Evolutionary conservation across 2,113 vertebrate species (phyloP).

Genomic region (Miniopterus natalensis): DNA sequence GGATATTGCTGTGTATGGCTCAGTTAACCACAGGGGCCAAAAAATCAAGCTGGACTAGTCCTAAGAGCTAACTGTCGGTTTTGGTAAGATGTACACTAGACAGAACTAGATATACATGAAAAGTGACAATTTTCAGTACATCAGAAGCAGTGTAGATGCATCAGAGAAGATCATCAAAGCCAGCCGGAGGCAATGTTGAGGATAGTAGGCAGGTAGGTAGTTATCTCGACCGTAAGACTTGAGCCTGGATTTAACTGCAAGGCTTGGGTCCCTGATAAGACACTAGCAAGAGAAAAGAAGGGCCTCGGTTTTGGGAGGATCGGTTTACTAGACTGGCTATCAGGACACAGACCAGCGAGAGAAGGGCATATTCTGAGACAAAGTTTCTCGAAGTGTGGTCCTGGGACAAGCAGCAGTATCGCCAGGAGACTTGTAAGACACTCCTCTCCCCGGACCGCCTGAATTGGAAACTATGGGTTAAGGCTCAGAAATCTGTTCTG

Average conservation of each 20-base stretch:
- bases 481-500: background rate
- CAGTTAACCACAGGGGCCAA: background rate
- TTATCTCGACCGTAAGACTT: background rate
- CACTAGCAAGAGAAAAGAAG: background rate
- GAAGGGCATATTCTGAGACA: fast-evolving
- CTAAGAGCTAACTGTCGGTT: background rate
- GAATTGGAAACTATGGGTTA: background rate
- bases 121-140: background rate
- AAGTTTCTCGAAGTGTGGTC: background rate
- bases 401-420: background rate
- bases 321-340: background rate
- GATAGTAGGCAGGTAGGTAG: background rate
- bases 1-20: background rate
- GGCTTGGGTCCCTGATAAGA: background rate
- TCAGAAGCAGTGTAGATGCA: fast-evolving
- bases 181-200: background rate
- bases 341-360: background rate
- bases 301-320: background rate
- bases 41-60: background rate
- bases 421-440: background rate
- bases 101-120: background rate
- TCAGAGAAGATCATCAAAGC: background rate
- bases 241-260: background rate
- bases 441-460: background rate
- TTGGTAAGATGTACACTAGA: background rate